phyloP scores from a whole-genome alignment of 2,797 vertebrate species.

The Monodelphis domestica region DNA sequence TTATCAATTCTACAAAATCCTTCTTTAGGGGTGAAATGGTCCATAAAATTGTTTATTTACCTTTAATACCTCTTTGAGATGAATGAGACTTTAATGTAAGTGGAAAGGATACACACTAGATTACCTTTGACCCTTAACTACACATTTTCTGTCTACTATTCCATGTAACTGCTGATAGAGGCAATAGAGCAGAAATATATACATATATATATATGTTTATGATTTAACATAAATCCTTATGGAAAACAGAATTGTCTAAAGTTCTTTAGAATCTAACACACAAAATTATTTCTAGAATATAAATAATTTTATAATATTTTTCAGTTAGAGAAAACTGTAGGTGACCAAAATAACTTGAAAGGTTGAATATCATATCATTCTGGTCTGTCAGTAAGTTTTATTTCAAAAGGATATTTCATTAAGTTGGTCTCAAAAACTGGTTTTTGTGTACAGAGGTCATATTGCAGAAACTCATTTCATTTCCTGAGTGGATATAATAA shows the following conservation, averaged over 20 bases:
- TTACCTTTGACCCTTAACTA: neutral
- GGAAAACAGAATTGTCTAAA: neutral
- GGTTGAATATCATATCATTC: neutral
- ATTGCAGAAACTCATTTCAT: neutral
- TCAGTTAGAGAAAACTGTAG: neutral
- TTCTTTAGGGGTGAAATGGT: slow-evolving; percentile 21
- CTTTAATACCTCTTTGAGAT: neutral
- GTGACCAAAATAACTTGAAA: neutral
- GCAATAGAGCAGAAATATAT: neutral
- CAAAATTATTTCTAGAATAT: neutral
- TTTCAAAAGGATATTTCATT: neutral
- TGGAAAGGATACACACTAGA: neutral
- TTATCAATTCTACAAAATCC: neutral
- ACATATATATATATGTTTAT: slow-evolving; percentile 41
- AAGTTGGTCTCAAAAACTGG: neutral
- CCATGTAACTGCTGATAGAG: neutral
- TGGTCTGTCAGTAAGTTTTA: neutral
- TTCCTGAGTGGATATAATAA: no score
- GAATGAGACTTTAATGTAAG: neutral
- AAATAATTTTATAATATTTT: slow-evolving; percentile 2
- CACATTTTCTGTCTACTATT: neutral
- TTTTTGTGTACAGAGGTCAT: neutral
- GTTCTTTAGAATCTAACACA: neutral
- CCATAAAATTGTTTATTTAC: neutral
- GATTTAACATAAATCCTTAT: slow-evolving; percentile 37